Percentiles rank a stretch among this genome's conserved stretches.
These are phyloP conservation scores for Leptinotarsa juncta DNA, from an alignment of 2,888 invertebrate genomes.

Conservation along the genomic window DNA sequence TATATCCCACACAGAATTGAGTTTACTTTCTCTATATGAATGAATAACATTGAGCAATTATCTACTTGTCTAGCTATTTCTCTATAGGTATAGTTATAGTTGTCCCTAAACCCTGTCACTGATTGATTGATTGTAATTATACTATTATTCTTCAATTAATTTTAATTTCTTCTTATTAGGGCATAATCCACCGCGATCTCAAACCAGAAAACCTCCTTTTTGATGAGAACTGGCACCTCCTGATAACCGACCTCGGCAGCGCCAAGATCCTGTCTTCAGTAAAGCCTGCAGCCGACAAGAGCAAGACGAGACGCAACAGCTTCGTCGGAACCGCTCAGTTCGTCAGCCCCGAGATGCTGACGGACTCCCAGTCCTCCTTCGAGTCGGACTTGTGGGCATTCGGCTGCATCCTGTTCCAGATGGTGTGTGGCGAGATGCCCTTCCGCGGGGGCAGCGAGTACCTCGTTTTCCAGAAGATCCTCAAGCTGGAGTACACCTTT, in stretches of 20 bases:
- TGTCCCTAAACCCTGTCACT: no score
- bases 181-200: conserved; percentile 94
- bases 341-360: conserved; percentile 96
- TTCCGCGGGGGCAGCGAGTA: conserved; percentile 86
- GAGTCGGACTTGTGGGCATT: conserved; percentile 97
- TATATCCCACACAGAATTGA: no score
- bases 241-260: conserved; percentile 97
- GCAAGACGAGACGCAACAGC: conserved; percentile 72
- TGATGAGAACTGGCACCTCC: conserved; percentile 94
- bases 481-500: conserved; percentile 89
- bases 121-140: no score
- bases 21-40: no score
- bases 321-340: conserved; percentile 93
- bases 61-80: no score
- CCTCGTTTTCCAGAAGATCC: conserved; percentile 94
- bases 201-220: conserved; percentile 98
- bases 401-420: conserved; percentile 97
- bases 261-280: conserved; percentile 79
- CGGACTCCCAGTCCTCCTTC: conserved; percentile 79
- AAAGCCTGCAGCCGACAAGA: conserved; percentile 47
- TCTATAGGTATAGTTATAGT: no score
- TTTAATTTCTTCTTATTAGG: conserved; percentile 69
- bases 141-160: no score
- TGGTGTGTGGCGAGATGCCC: conserved; percentile 80
- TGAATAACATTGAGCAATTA: no score